Evolutionary conservation across 1,140 invertebrate genomes (phyloP).

Genomic region (Notospermus geniculatus): DNA sequence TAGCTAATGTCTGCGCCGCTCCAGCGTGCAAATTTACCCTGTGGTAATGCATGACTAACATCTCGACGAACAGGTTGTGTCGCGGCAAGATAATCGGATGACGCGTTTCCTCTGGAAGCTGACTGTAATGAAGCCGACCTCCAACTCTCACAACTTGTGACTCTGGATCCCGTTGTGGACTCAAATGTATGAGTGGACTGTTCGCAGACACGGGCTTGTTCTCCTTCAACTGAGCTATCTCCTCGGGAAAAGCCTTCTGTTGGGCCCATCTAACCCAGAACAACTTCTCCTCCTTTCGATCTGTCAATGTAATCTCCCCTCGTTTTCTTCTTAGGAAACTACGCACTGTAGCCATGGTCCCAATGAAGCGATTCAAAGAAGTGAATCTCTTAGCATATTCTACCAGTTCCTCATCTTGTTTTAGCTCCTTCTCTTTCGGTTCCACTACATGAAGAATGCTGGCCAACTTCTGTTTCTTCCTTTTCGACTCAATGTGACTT

Average conservation of each 20-base stretch:
- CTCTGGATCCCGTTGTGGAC: not conserved
- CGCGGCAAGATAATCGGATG: constrained; percentile 2
- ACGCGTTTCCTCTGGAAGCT: not conserved
- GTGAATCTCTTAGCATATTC: not conserved
- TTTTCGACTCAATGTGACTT: not conserved
- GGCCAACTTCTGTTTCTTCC: not conserved
- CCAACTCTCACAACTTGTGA: not conserved
- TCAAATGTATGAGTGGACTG: not conserved
- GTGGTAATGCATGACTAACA: not conserved
- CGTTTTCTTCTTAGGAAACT: no score
- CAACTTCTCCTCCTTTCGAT: not conserved
- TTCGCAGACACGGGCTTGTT: not conserved
- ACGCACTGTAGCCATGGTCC: not conserved
- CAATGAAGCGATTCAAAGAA: not conserved
- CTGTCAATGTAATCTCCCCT: not conserved
- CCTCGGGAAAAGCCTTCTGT: constrained; percentile 1
- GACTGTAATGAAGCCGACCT: not conserved
- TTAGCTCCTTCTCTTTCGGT: not conserved
- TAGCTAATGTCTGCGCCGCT: not conserved
- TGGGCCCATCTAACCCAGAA: not conserved
- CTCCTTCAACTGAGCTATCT: not conserved
- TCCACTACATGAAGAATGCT: not conserved
- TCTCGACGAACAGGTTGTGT: not conserved
- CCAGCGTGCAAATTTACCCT: not conserved
- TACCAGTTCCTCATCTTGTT: constrained; percentile 3